phyloP scores from a whole-genome alignment of 1,140 invertebrate species.

The Meloidogyne exigua region DNA sequence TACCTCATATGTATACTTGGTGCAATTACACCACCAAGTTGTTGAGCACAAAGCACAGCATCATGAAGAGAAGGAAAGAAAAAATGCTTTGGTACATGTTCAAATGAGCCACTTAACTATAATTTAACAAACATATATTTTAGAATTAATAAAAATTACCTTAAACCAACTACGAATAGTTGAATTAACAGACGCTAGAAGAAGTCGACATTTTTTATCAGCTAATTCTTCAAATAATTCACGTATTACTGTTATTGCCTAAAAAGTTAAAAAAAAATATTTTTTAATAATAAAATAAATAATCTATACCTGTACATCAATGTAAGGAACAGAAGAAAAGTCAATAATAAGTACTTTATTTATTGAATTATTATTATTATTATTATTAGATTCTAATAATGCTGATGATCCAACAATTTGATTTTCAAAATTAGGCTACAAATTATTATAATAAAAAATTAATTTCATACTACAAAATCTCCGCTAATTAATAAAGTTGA shows the following conservation, averaged over 20 bases:
- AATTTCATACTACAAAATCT: constrained; percentile 44
- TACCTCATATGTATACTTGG: constrained; percentile 52
- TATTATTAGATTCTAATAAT: constrained; percentile 17
- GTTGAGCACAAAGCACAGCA: constrained; percentile 49
- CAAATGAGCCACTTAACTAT: constrained; percentile 43
- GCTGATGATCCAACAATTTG: constrained; percentile 13
- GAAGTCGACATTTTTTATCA: constrained; percentile 34
- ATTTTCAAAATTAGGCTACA: constrained; percentile 47
- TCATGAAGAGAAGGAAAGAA: constrained; percentile 52
- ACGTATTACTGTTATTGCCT: constrained; percentile 34
- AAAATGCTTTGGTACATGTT: constrained; percentile 46
- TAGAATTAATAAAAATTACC: neutral
- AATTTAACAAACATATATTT: constrained; percentile 22
- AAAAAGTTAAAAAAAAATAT: neutral
- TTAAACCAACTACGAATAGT: constrained; percentile 41
- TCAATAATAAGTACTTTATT: constrained; percentile 48
- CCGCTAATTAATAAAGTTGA: constrained; percentile 51
- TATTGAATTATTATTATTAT: constrained; percentile 23
- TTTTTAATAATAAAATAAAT: neutral
- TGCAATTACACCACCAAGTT: constrained; percentile 46
- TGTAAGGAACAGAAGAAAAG: constrained; percentile 44
- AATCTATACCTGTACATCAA: constrained; percentile 36
- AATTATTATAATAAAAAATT: neutral
- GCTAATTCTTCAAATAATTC: constrained; percentile 49
- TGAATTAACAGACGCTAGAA: constrained; percentile 47